A percentile compares a stretch with the other conserved stretches of the same genome.
Evolutionary conservation across 2,113 vertebrate species (phyloP).

Genomic region (Rafetus swinhoei): DNA sequence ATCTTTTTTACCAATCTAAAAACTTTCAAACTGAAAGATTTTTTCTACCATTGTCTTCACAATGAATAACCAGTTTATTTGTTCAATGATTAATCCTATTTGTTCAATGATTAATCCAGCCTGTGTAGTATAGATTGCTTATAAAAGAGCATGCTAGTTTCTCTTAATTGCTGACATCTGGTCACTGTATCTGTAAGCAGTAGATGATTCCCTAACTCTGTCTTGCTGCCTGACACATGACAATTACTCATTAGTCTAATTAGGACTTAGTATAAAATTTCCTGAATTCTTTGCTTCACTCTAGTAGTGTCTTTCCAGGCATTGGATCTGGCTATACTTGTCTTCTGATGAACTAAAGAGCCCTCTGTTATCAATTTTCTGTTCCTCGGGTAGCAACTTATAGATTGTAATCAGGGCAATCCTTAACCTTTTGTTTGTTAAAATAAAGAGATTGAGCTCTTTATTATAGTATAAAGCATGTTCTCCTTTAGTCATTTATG

Average conservation of each 20-base stretch:
- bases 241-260: not conserved
- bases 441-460: not conserved
- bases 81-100: conserved; percentile 11
- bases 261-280: not conserved
- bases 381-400: not conserved
- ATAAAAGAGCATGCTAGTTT: not conserved
- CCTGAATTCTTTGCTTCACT: not conserved
- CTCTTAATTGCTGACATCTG: not conserved
- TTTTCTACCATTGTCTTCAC: not conserved
- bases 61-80: not conserved
- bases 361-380: not conserved
- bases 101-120: conserved; percentile 12
- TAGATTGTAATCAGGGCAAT: not conserved
- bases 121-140: not conserved
- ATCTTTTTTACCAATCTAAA: not conserved
- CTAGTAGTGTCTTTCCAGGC: not conserved
- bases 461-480: not conserved
- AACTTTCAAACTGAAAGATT: not conserved
- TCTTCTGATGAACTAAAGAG: not conserved
- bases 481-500: not conserved
- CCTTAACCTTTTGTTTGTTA: not conserved
- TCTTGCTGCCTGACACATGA: not conserved
- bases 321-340: not conserved
- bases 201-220: not conserved
- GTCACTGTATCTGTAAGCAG: not conserved